These are phyloP conservation scores for Malacoraja senta DNA, from an alignment of 2,797 vertebrate genomes.

Conservation along the genomic window DNA sequence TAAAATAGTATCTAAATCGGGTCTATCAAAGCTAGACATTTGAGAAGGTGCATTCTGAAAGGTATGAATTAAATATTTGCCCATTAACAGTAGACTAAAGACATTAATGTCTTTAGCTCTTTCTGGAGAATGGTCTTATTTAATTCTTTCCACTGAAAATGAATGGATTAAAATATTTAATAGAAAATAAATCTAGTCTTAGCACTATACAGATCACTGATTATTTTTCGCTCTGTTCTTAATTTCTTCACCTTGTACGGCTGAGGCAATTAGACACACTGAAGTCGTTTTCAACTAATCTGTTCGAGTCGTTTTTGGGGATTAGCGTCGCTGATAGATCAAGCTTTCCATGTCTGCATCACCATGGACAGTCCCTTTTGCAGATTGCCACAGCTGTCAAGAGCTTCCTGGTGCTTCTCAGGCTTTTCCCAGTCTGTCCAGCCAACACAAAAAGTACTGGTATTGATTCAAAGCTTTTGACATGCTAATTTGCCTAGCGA, in stretches of 20 bases:
- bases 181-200: slow-evolving; percentile 46
- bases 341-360: slow-evolving; percentile 42
- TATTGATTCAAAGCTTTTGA: slow-evolving; percentile 77
- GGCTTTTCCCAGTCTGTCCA: slow-evolving; percentile 44
- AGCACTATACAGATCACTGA: slow-evolving; percentile 49
- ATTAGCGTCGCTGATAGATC: slow-evolving; percentile 51
- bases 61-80: slow-evolving; percentile 44
- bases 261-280: slow-evolving; percentile 52
- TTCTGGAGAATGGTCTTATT: neutral
- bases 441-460: slow-evolving; percentile 46
- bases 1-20: neutral
- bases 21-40: neutral
- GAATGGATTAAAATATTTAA: slow-evolving; percentile 45
- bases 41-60: neutral
- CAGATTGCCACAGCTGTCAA: slow-evolving; percentile 48
- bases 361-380: slow-evolving; percentile 44
- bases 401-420: slow-evolving; percentile 43
- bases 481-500: slow-evolving; percentile 71
- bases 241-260: slow-evolving; percentile 57
- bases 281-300: slow-evolving; percentile 53
- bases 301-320: slow-evolving; percentile 49
- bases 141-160: slow-evolving; percentile 41
- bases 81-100: slow-evolving; percentile 43
- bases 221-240: slow-evolving; percentile 50
- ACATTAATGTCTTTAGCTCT: neutral